phyloP scores from a whole-genome alignment of 1,140 invertebrate genomes.

The Drosophila kepulauana region DNA sequence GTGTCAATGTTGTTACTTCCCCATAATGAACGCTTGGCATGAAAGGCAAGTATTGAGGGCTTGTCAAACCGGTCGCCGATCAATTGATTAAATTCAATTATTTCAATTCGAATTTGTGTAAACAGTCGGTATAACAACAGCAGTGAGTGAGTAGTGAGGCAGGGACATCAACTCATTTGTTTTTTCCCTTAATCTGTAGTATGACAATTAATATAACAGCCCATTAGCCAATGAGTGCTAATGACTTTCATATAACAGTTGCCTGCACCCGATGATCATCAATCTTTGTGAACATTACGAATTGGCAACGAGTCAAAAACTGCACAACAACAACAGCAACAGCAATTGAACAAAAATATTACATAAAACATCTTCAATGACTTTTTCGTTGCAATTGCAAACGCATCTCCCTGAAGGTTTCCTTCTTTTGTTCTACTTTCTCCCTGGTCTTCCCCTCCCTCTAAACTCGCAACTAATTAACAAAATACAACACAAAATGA shows the following conservation, averaged over 20 bases:
- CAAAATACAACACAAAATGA: conserved; percentile 11
- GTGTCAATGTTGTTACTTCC: not conserved
- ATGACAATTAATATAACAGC: not conserved
- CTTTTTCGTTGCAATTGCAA: conserved; percentile 35
- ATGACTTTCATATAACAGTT: conserved; percentile 16
- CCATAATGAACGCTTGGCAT: not conserved
- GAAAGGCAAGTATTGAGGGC: not conserved
- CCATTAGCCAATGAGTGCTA: not conserved
- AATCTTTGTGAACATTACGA: conserved; percentile 28
- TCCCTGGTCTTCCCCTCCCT: not conserved
- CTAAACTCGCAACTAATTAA: conserved; percentile 36
- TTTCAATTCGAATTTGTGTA: too few species aligned
- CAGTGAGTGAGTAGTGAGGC: too few species aligned
- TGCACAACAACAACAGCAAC: conserved; percentile 14
- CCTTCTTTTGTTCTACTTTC: conserved; percentile 7
- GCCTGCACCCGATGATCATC: conserved; percentile 3
- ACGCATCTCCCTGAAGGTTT: conserved; percentile 28
- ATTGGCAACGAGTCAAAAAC: conserved; percentile 38
- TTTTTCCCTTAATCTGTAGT: too few species aligned
- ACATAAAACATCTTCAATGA: conserved; percentile 48
- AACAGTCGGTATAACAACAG: too few species aligned
- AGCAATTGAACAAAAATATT: conserved; percentile 17
- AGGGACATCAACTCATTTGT: too few species aligned
- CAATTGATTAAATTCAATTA: not conserved
- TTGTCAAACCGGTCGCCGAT: not conserved